Percentiles rank a stretch among this genome's conserved stretches.
These are phyloP conservation scores for Lacerta agilis DNA, from an alignment of 2,797 vertebrate species.

Conservation along the genomic window DNA sequence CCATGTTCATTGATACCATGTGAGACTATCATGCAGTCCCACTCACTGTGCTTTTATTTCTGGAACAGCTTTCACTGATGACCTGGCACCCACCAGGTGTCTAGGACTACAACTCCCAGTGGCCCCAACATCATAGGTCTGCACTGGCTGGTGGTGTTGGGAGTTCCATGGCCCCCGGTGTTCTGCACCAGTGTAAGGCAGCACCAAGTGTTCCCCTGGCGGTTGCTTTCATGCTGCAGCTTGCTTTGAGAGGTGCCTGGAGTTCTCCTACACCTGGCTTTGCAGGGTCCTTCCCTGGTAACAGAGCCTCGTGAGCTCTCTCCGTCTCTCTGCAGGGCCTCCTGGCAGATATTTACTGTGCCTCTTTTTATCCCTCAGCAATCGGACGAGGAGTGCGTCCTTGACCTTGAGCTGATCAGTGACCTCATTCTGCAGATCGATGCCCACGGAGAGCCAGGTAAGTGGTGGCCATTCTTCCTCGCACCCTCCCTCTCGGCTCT, in stretches of 20 bases:
- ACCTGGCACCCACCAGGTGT: too few relatives aligned
- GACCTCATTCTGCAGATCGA: slow-evolving; percentile 92
- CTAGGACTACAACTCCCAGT: too few relatives aligned
- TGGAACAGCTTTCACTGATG: too few relatives aligned
- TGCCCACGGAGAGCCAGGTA: slow-evolving; percentile 87
- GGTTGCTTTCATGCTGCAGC: neutral
- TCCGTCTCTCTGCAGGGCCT: neutral
- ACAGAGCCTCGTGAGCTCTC: too few relatives aligned
- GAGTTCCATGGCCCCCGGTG: too few relatives aligned
- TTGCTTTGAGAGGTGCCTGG: neutral
- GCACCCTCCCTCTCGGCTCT: neutral
- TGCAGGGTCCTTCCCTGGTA: too few relatives aligned
- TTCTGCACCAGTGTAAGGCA: too few relatives aligned
- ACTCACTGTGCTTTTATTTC: too few relatives aligned
- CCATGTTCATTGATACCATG: too few relatives aligned
- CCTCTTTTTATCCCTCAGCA: slow-evolving; percentile 54
- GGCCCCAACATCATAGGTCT: too few relatives aligned
- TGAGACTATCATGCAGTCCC: too few relatives aligned
- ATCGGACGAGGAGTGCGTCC: slow-evolving; percentile 79
- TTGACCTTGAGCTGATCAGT: slow-evolving; percentile 87
- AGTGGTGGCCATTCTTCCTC: slow-evolving; percentile 28
- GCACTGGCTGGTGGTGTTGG: too few relatives aligned
- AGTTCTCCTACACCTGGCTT: neutral
- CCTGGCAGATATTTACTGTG: neutral
- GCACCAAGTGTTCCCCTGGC: neutral